Base-by-base conservation (phyloP, 2,888 invertebrate genomes). In the Drosophila mayaguana region DNA sequence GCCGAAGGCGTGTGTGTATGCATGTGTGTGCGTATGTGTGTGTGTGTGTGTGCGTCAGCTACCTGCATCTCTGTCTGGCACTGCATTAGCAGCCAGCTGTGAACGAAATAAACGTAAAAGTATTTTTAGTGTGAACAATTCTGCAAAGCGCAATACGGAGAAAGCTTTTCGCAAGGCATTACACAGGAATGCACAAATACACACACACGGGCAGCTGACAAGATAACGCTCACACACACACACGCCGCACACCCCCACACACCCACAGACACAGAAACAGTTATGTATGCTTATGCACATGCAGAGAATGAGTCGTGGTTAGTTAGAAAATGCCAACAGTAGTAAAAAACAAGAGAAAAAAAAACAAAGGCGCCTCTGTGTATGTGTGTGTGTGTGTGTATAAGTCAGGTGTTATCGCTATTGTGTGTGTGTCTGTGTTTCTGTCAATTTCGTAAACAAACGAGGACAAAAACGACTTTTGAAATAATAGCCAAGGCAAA, bases 41-140 rank as follows among this genome's bases (percentile, higher is more conserved):
- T 62, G 40, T 20, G 32, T 64, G 28, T 54, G 65, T 48, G 34
- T 34, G 34, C 59, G 34, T 38, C 20, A 28, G 32, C 53, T 62
- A 53, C 61, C 46, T 67, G 50, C 46, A 46, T 76, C 80, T 72
- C 64, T 68, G 63, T 76, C 72, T 82, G 77, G 63, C 83, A 77
- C 77, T 88, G 88, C 88, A 83, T 83, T 86, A 85, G 83, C 80
- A 86, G 77, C 68, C 88, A 83, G 86, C 83, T 88, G 88, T 83
- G 72, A 88, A 83, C 67, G 72, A 83, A 88, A 85, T 88, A 85
- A 83, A 85, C 72, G 80, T 80, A 77, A 77, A 83, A 83, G 85
- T 88, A 86, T 88, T 81, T 83, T 82, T 84, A 84, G 85, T 88
- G 79, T 75, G 85, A 87, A 84, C 65, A 81, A 75, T 88, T 82